Evolutionary conservation across 2,888 invertebrate genomes (phyloP), one percentile per base, ranked within the genome.

Genomic region (Aphrophora alni): DNA sequence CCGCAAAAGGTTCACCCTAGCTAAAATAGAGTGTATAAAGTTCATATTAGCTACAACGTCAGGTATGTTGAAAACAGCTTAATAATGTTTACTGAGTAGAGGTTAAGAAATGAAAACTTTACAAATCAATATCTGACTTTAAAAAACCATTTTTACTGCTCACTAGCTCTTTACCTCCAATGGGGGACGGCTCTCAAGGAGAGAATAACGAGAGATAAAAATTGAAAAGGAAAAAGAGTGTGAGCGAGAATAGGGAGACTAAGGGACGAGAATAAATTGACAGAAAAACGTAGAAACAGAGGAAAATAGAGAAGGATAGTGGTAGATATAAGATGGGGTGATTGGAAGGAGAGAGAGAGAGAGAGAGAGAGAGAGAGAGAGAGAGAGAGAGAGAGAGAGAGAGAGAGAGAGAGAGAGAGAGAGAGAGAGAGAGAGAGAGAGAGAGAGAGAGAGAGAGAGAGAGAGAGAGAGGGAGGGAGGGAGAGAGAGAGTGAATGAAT

Each of bases 341-440:
- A n/a, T n/a, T n/a, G n/a, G 71, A 71, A 24, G 24, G 71, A 71
- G 71, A 71, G 71, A 71, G 71, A 71, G 71, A 71, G 71, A 71
- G 71, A 71, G 71, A 71, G 71, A 71, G 71, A 71, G 71, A 71
- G 71, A 71, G 71, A 71, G 71, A 71, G 71, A 71, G 71, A 71
- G 71, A 71, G 71, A 71, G 71, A 71, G 71, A 71, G 71, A 71
- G 71, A 71, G 68, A 68, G 68, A 68, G 68, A 68, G 68, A 68
- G 68, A 68, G 68, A 68, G 68, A 68, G 68, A 68, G 68, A 68
- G 68, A 68, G 68, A 68, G 68, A 68, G 68, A 68, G 68, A 68
- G 68, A 68, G 68, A 68, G 68, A 68, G 68, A 68, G 68, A 68
- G 68, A 68, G 68, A 68, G 68, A 68, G 68, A 68, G 68, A 68